Evolutionary conservation across 2,888 invertebrate species (phyloP).

Genomic region (Diachrysia chrysitis): DNA sequence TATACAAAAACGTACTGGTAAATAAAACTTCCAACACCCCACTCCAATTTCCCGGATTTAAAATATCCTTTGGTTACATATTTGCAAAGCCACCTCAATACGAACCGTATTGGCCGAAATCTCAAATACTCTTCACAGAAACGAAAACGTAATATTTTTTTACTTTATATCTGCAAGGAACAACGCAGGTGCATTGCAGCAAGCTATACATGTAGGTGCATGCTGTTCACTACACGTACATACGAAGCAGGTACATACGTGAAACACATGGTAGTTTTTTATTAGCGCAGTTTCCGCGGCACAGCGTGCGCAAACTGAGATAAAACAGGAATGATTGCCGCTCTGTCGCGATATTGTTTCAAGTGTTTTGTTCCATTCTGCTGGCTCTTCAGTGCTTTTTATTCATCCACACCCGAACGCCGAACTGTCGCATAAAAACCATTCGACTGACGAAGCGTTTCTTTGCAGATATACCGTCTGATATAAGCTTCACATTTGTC

Average conservation of each 20-base stretch:
- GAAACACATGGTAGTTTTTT: slow-evolving; percentile 83
- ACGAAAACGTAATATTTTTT: slow-evolving; percentile 51
- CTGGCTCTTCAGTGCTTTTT: slow-evolving; percentile 76
- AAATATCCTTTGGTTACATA: slow-evolving; percentile 1
- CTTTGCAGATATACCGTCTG: slow-evolving; percentile 64
- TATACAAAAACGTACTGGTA: neutral
- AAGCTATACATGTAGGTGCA: slow-evolving; percentile 38
- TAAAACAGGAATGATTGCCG: slow-evolving; percentile 88
- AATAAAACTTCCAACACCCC: slow-evolving; percentile 4
- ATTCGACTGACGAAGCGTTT: slow-evolving; percentile 64
- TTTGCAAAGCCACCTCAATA: slow-evolving; percentile 1
- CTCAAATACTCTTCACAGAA: slow-evolving; percentile 23
- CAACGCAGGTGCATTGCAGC: slow-evolving; percentile 62
- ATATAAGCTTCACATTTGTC: slow-evolving; percentile 28
- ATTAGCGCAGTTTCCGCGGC: slow-evolving; percentile 84
- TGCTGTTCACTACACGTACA: slow-evolving; percentile 43
- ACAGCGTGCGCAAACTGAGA: slow-evolving; percentile 86
- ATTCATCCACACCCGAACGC: slow-evolving; percentile 76
- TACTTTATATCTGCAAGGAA: slow-evolving; percentile 57
- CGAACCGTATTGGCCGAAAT: slow-evolving; percentile 10
- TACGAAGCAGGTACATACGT: slow-evolving; percentile 53
- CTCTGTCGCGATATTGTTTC: slow-evolving; percentile 86
- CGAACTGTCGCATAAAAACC: slow-evolving; percentile 71
- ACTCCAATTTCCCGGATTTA: slow-evolving; percentile 6
- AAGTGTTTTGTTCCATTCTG: slow-evolving; percentile 84